Conservation (phyloP, 1,140 invertebrate species). For the Papilio glaucus region DNA sequence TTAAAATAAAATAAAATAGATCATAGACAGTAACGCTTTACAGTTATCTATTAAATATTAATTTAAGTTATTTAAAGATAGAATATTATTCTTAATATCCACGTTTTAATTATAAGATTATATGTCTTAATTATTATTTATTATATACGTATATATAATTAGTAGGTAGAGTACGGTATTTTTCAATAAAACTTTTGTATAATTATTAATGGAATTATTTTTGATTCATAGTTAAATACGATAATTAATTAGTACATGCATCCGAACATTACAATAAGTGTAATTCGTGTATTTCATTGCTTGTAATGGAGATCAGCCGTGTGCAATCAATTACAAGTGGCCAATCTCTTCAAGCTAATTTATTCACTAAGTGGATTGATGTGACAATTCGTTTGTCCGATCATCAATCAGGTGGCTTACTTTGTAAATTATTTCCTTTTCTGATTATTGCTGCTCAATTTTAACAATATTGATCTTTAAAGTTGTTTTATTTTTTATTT, state of each 20-base stretch:
- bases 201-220: no score
- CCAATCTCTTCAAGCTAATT: slow-evolving; percentile 23
- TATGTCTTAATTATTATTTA: no score
- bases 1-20: neutral
- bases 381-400: slow-evolving; percentile 8
- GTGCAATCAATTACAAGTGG: slow-evolving; percentile 18
- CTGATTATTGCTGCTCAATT: neutral
- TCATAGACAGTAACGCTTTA: neutral
- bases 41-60: neutral
- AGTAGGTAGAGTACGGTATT: no score
- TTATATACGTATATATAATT: no score
- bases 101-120: neutral
- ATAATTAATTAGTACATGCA: neutral
- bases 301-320: neutral
- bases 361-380: slow-evolving; percentile 20
- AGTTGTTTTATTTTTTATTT: neutral
- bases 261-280: neutral
- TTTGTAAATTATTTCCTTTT: neutral
- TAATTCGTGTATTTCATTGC: neutral
- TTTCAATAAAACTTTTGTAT: no score
- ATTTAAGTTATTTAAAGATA: neutral
- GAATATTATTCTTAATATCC: neutral
- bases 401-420: neutral
- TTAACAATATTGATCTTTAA: neutral
- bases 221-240: no score